Conservation (phyloP, 2,888 invertebrate species). For the Harpalus rufipes region DNA sequence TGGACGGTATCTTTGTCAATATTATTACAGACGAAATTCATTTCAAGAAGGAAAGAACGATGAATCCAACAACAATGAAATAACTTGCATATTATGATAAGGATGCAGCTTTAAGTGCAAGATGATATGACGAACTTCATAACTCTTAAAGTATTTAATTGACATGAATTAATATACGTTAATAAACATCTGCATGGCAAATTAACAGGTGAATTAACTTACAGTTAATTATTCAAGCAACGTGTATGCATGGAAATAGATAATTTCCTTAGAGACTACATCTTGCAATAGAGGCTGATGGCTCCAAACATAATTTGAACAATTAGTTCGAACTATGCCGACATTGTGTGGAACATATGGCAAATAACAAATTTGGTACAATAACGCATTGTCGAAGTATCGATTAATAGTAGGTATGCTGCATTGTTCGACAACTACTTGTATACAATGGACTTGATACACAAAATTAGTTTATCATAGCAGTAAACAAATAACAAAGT, state of each 20-base stretch:
- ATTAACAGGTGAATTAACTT: conserved; percentile 38
- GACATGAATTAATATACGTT: conserved; percentile 42
- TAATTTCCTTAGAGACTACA: conserved; percentile 50
- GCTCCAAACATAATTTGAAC: conserved; percentile 37
- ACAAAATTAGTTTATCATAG: too few relatives aligned
- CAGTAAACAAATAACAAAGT: too few relatives aligned
- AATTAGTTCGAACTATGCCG: conserved; percentile 13
- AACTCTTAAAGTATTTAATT: neutral
- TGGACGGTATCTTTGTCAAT: neutral
- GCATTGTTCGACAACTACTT: neutral
- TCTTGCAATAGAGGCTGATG: conserved; percentile 30
- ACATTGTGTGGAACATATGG: conserved; percentile 25
- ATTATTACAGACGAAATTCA: neutral
- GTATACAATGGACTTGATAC: neutral
- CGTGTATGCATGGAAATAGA: conserved; percentile 45
- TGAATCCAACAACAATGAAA: too few relatives aligned
- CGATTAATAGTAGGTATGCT: neutral
- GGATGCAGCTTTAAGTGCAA: neutral
- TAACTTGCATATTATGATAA: neutral
- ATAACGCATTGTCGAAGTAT: conserved; percentile 20
- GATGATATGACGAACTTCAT: neutral
- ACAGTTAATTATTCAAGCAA: conserved; percentile 46
- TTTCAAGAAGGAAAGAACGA: too few relatives aligned
- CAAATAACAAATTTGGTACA: conserved; percentile 10
- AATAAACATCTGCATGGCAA: conserved; percentile 44